These are phyloP conservation scores for Myathropa florea DNA, from an alignment of 2,888 invertebrate genomes.

Conservation along the genomic window DNA sequence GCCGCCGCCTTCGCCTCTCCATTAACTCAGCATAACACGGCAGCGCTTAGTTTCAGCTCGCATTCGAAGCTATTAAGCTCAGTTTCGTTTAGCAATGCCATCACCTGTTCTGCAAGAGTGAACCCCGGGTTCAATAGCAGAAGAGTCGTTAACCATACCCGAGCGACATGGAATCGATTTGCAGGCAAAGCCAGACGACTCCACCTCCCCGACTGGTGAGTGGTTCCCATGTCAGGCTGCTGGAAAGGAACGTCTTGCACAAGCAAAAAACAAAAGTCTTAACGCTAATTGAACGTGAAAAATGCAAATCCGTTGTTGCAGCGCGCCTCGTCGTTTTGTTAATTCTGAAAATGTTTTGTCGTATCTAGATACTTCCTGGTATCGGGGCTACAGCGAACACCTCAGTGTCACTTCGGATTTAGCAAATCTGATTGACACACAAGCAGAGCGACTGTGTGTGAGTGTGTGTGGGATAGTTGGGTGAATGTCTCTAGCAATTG, in stretches of 20 bases:
- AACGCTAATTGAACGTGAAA: conserved; percentile 71
- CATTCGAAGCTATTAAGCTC: conserved; percentile 64
- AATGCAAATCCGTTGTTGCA: conserved; percentile 67
- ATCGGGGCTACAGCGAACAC: conserved; percentile 20
- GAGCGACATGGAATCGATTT: conserved; percentile 58
- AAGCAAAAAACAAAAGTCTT: conserved; percentile 46
- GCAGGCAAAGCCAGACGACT: conserved; percentile 39
- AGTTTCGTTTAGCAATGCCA: conserved; percentile 59
- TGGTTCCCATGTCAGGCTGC: conserved; percentile 31
- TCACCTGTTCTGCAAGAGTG: conserved; percentile 58
- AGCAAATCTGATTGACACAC: conserved; percentile 52
- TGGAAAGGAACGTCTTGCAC: conserved; percentile 37
- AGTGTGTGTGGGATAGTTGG: conserved; percentile 31
- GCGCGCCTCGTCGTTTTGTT: conserved; percentile 53
- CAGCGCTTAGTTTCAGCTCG: conserved; percentile 35
- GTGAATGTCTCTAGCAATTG: conserved; percentile 13
- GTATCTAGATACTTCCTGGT: conserved; percentile 52
- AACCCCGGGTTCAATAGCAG: conserved; percentile 40
- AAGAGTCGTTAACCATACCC: conserved; percentile 34
- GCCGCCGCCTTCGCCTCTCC: background rate
- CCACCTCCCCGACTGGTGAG: conserved; percentile 7
- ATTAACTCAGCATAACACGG: conserved; percentile 48
- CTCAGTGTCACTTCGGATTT: conserved; percentile 32
- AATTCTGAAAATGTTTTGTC: conserved; percentile 64
- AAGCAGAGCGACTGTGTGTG: background rate